Percentiles rank a stretch among this genome's conserved stretches.
These are phyloP conservation scores for Halyomorpha halys DNA, from an alignment of 1,140 invertebrate species.

Conservation along the genomic window DNA sequence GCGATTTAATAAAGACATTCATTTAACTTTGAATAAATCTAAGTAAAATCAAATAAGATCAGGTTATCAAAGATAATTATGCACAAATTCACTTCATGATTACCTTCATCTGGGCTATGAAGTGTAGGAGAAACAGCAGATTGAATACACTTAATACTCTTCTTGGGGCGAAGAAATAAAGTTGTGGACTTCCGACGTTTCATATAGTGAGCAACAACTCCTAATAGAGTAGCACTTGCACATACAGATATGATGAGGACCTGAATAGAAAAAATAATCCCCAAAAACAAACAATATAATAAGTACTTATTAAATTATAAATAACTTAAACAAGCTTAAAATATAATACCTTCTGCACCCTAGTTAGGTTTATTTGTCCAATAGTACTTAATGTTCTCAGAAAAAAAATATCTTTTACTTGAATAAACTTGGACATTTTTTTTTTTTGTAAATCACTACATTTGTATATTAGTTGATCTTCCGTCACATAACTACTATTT, in stretches of 20 bases:
- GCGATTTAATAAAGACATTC: too few relatives aligned
- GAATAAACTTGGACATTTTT: neutral
- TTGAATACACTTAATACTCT: neutral
- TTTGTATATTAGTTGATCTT: too few relatives aligned
- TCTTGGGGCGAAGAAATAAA: conserved; percentile 4
- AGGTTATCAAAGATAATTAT: too few relatives aligned
- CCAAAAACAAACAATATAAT: too few relatives aligned
- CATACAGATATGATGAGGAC: conserved; percentile 25
- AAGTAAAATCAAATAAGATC: too few relatives aligned
- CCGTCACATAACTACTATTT: too few relatives aligned
- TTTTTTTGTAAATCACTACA: neutral
- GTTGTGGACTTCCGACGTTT: conserved; percentile 25
- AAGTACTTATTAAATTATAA: too few relatives aligned
- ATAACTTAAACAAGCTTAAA: too few relatives aligned
- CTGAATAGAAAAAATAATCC: conserved; percentile 6
- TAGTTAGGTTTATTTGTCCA: conserved; percentile 16
- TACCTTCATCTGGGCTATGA: conserved; percentile 22
- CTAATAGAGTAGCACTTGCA: conserved; percentile 25
- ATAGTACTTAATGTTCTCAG: neutral
- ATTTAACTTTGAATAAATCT: too few relatives aligned
- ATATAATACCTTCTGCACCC: conserved; percentile 18
- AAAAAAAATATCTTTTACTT: neutral
- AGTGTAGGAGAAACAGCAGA: neutral
- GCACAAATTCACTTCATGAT: neutral
- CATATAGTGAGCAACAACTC: conserved; percentile 26